Base-by-base conservation (phyloP, 2,113 vertebrate species). In the Oryzias celebensis region DNA sequence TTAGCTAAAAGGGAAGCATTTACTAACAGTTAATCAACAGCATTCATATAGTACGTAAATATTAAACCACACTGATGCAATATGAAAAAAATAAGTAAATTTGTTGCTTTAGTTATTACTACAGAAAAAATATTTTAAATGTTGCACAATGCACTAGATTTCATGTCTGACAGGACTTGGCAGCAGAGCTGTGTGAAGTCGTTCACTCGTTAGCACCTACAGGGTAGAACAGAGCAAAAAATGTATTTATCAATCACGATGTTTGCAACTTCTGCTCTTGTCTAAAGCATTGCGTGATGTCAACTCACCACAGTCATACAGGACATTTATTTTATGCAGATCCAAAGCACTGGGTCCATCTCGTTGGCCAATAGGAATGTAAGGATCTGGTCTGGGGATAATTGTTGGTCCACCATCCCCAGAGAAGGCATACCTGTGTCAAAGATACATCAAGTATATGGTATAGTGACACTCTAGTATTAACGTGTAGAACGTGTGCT, bases 381-480 rank as follows among this genome's bases (percentile, higher is more conserved):
- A 86, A 48, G 59, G 83, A 73, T 94, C 91, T 53, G 92, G 93
- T 83, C 86, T 92, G 28, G 93, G 93, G 31, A 92, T 84, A 26
- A 94, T 93, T 36, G 92, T 94, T 53, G 93, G 87, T 65, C 90
- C 90, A 15, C 92, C 93, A 18, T 90, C 90, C 64, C 93, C 93
- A 72, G 71, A 88, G 73, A 93, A 94, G 24, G 92, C 90, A 49
- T 92, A 93, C 62, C 94, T 94, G 82, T 0, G 74, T 57, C 52
- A 65, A 68, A 62, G 0, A 22, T 14, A 42, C 0, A 73, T 18
- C 31, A 52, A 57, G 5, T 57, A 48, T 45, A 64, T 26, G 6
- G 24, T 47, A 28, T 4, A 17, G 41, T 52, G 52, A 41, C 26
- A 22, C n/a, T 24, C 1, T 3, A 13, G 44, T 2, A 71, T 52